Percentiles rank a stretch among this genome's conserved stretches.
phyloP scores from a whole-genome alignment of 2,888 invertebrate species.

The Entomobrya proxima region DNA sequence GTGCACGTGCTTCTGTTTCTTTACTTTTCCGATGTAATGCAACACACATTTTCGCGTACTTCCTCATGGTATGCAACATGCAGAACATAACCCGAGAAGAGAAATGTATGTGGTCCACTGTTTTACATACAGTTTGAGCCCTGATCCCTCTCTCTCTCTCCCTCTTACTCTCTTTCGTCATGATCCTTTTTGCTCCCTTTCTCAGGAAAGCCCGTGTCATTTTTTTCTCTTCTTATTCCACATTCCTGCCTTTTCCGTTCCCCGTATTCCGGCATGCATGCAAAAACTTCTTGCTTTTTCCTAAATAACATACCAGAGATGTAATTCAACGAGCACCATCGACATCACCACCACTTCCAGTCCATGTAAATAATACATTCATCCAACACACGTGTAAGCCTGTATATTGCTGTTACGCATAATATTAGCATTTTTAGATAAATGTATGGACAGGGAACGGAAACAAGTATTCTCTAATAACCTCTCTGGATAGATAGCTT shows the following conservation, averaged over 20 bases:
- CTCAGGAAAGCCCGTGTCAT: not conserved
- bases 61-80: not conserved
- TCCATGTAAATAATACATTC: conserved; percentile 5
- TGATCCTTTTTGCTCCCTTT: not conserved
- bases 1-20: not conserved
- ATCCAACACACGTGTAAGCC: not conserved
- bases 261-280: not conserved
- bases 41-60: not conserved
- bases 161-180: not conserved
- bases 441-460: not conserved
- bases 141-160: not conserved
- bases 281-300: not conserved
- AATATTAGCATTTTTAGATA: not conserved
- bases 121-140: not conserved
- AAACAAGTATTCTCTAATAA: not conserved
- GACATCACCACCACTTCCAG: not conserved
- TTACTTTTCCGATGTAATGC: too few species aligned
- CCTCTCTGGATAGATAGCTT: not conserved
- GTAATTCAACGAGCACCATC: conserved; percentile 7
- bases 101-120: not conserved
- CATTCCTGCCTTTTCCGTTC: not conserved
- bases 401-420: not conserved
- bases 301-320: not conserved
- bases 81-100: not conserved
- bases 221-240: not conserved